Evolutionary conservation across 2,797 vertebrate species (phyloP).

Genomic region (Peromyscus nudipes): DNA sequence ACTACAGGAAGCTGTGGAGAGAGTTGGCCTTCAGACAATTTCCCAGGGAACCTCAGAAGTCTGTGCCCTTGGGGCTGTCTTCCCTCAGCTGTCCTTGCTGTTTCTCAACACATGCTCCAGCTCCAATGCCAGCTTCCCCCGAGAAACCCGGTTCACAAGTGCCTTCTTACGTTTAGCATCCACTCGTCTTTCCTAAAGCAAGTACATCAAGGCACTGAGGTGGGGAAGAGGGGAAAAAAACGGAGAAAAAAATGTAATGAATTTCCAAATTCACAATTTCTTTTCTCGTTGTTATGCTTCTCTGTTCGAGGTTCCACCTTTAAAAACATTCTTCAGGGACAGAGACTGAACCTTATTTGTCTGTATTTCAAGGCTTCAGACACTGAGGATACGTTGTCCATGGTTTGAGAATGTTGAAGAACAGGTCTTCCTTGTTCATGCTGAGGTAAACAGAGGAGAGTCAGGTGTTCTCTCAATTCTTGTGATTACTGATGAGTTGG

Average conservation of each 20-base stretch:
- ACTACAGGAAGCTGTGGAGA: neutral
- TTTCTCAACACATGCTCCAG: neutral
- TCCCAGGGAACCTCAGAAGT: neutral
- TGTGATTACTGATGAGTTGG: neutral
- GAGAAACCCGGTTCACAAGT: neutral
- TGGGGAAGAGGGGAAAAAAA: neutral
- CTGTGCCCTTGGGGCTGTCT: neutral
- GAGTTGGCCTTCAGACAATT: neutral
- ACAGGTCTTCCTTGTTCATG: neutral
- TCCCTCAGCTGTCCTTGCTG: neutral
- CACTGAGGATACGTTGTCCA: fast-evolving
- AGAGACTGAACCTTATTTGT: neutral
- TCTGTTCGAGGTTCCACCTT: neutral
- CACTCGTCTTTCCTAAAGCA: neutral
- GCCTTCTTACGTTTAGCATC: neutral
- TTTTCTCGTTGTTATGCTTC: neutral
- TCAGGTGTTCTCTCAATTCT: neutral
- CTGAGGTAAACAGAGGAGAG: neutral
- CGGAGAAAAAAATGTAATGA: too few species aligned
- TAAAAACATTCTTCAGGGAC: neutral
- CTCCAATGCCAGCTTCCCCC: fast-evolving
- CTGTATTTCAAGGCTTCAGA: neutral
- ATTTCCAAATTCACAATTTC: neutral
- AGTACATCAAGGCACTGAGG: neutral
- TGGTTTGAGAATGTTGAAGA: neutral